Percentiles rank a stretch among this genome's conserved stretches.
phyloP scores from a whole-genome alignment of 2,113 vertebrate species.

The Calyptommatus sinebrachiatus region DNA sequence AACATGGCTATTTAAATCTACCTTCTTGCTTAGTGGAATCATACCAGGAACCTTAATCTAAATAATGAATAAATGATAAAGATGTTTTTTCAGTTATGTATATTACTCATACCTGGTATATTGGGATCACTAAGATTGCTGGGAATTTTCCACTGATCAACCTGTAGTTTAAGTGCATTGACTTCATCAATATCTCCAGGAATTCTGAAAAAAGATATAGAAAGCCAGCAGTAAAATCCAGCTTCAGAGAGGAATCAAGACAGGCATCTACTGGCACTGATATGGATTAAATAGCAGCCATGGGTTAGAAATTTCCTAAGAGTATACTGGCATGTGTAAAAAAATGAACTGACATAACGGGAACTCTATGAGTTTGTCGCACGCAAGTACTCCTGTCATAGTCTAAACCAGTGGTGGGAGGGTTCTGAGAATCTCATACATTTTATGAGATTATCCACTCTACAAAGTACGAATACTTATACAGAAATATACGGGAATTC shows the following conservation, averaged over 20 bases:
- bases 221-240: not conserved
- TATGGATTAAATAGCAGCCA: too few species aligned
- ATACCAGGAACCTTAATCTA: not conserved
- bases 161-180: conserved; percentile 87
- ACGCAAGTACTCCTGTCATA: too few species aligned
- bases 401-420: too few species aligned
- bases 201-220: conserved; percentile 70
- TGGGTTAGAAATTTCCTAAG: too few species aligned
- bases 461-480: too few species aligned
- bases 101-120: conserved; percentile 74
- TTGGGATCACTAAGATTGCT: conserved; percentile 85
- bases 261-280: not conserved
- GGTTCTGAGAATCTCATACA: too few species aligned
- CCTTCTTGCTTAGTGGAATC: not conserved
- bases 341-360: too few species aligned
- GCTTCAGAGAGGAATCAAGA: not conserved
- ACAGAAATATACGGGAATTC: too few species aligned
- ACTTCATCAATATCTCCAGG: conserved; percentile 92
- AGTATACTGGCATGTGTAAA: too few species aligned
- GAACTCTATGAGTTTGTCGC: too few species aligned
- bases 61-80: not conserved
- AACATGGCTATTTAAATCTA: too few species aligned
- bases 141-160: conserved; percentile 91
- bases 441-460: too few species aligned
- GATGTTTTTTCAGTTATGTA: not conserved